Base-by-base conservation (phyloP, 2,888 invertebrate genomes). In the Catocala nupta region DNA sequence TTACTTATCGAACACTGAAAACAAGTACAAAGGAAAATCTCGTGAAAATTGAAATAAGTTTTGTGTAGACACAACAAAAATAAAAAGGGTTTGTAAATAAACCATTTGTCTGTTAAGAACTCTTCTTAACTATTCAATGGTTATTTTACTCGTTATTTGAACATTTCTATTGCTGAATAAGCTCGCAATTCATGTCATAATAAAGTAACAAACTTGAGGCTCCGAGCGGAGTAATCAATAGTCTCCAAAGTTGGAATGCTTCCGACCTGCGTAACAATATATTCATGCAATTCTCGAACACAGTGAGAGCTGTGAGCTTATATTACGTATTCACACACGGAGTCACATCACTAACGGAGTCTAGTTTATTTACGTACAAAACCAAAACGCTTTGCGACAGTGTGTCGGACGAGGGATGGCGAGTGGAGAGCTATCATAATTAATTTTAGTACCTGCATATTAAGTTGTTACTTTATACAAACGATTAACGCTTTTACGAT, bases 221-320 rank as follows among this genome's bases (percentile, higher is more conserved):
- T 6, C 13, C 52, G 44, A 25, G 43, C 53, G 25, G 33, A 43
- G 43, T 45, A 55, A 55, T 55, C 45, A 45, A 55, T 45, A 55
- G 33, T 45, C 45, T 44, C 55, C 12, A 34, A 45, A 55, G 33
- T 54, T 54, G 53, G 43, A 54, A 43, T 54, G 53, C 36, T 44
- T 33, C 34, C 34, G 45, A 44, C 33, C 11, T n/a, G 44, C 25
- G 25, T 44, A 10, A 5, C 42, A 8, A n/a, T 54, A 8, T 44
- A 43, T 11, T 5, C 16, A 25, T 47, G 13, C 47, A 13, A n/a
- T 43, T 43, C 10, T 11, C 43, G 36, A 39, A 39, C 36, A 39
- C 9, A 39, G 36, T 39, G 36, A 39, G 36, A 39, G 36, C 36
- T 39, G 36, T 39, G 36, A 39, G 9, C 36, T 39, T 0, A 9